Conservation (phyloP, 2,113 vertebrate genomes). For the Halcyon malimbica region DNA sequence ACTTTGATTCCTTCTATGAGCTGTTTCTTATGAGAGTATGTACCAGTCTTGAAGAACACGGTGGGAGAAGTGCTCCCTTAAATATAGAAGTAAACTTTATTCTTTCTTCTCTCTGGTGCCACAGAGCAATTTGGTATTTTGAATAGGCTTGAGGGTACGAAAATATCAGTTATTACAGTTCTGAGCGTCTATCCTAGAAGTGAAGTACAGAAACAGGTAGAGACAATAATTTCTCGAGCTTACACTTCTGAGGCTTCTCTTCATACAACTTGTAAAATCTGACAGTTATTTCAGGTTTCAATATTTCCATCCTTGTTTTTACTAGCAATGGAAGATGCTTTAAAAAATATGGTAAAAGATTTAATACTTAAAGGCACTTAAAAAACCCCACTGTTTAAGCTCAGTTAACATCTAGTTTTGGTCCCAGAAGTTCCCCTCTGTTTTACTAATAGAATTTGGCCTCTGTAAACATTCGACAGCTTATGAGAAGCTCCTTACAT, state of each 20-base stretch:
- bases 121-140: background rate
- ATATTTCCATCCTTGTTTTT: background rate
- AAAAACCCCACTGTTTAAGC: background rate
- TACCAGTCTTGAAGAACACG: rapidly evolving
- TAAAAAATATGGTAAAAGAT: background rate
- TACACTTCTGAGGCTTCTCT: background rate
- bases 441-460: background rate
- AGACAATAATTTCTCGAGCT: background rate
- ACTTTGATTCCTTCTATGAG: background rate
- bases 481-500: background rate
- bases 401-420: background rate
- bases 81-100: background rate
- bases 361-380: background rate
- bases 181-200: background rate
- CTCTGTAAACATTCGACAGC: background rate
- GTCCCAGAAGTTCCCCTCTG: background rate
- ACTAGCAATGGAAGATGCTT: background rate
- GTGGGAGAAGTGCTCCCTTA: background rate
- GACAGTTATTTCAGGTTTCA: background rate
- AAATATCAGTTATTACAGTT: background rate
- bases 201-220: background rate
- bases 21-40: background rate
- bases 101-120: background rate
- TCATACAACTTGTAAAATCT: background rate
- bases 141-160: background rate